Conservation (phyloP, 1,140 invertebrate genomes). For the Thrips palmi region DNA sequence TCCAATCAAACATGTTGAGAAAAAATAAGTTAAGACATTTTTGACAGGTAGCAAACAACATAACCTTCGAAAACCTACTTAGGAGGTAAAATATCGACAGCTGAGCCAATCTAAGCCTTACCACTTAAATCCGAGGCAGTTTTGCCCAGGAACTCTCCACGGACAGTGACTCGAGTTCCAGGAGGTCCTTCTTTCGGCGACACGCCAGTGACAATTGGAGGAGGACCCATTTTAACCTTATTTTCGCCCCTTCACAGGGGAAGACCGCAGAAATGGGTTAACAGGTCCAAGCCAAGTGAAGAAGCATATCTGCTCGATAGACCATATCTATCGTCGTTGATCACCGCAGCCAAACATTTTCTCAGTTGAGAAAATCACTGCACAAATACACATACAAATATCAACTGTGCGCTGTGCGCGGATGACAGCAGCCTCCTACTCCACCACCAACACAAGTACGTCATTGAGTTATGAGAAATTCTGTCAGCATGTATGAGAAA, state of each 20-base stretch:
- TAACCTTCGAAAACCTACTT: too few relatives aligned
- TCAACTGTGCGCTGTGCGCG: neutral
- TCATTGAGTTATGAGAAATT: too few relatives aligned
- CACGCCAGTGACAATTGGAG: constrained; percentile 84
- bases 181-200: constrained; percentile 96
- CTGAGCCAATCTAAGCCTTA: constrained; percentile 25
- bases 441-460: too few relatives aligned
- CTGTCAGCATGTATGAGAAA: too few relatives aligned
- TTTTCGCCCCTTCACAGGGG: too few relatives aligned
- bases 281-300: constrained; percentile 5
- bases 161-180: constrained; percentile 84
- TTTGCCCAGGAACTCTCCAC: constrained; percentile 87
- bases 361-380: constrained; percentile 1
- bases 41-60: too few relatives aligned
- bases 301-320: too few relatives aligned
- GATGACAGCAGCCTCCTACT: too few relatives aligned
- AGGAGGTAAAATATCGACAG: neutral
- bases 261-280: constrained; percentile 9
- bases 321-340: neutral
- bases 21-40: too few relatives aligned
- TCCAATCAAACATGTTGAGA: too few relatives aligned
- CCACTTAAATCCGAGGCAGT: constrained; percentile 72
- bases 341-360: constrained; percentile 10
- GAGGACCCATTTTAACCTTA: constrained; percentile 46
- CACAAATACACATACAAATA: neutral